Evolutionary conservation across 35 echinoderm and acorn worm genomes (phyloP).

Genomic region (Apostichopus parvimensis): DNA sequence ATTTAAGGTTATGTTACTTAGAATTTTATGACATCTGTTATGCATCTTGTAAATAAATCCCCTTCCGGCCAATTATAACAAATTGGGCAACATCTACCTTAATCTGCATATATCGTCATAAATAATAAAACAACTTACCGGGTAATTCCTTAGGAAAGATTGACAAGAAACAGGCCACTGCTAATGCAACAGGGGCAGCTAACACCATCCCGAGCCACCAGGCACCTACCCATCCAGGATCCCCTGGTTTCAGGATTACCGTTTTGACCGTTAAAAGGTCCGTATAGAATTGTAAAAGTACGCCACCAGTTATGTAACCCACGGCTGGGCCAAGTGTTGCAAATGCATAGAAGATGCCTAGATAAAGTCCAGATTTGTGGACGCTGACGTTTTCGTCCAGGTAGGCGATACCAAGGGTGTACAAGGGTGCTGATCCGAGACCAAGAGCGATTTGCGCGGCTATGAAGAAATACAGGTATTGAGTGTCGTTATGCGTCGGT

Average conservation of each 20-base stretch:
- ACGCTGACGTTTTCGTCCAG: conserved; percentile 61
- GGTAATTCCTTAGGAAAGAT: conserved; percentile 83
- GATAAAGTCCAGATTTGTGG: conserved; percentile 54
- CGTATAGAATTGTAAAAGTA: conserved; percentile 58
- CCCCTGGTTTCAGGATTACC: conserved; percentile 29
- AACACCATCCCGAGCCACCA: conserved; percentile 82
- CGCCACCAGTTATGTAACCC: conserved; percentile 60
- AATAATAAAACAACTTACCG: conserved; percentile 40
- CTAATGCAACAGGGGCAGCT: conserved; percentile 50
- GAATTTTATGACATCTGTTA: too few relatives aligned
- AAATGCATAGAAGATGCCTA: conserved; percentile 58
- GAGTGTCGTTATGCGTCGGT: background rate
- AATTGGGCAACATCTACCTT: too few relatives aligned
- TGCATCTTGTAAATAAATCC: too few relatives aligned
- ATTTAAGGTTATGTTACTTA: too few relatives aligned
- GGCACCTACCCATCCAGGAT: conserved; percentile 57
- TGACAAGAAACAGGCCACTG: conserved; percentile 64
- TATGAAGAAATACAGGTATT: conserved; percentile 67
- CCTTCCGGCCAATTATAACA: too few relatives aligned
- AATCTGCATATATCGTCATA: too few relatives aligned
- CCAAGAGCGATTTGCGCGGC: conserved; percentile 46
- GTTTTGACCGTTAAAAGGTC: conserved; percentile 6
- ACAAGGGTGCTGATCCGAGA: conserved; percentile 61
- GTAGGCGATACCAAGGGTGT: conserved; percentile 57
- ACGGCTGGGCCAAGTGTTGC: conserved; percentile 67